A percentile compares a stretch with the other conserved stretches of the same genome.
Conservation (phyloP, 1,140 invertebrate genomes). For the Cyclargus thomasi region DNA sequence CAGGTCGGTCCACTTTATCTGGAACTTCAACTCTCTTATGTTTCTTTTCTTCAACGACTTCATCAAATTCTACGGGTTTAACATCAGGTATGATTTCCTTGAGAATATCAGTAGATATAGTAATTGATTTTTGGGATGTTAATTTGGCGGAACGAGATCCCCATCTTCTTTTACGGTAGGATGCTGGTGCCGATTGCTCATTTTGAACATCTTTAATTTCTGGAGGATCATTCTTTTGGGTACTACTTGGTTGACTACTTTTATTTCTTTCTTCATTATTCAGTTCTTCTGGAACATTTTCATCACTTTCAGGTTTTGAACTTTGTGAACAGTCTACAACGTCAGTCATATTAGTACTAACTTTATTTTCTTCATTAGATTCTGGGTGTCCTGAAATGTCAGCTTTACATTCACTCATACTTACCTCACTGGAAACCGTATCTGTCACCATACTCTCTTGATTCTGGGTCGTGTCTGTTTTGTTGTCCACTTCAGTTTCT, state of each 20-base stretch:
- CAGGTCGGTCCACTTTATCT: conserved; percentile 57
- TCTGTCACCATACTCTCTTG: conserved; percentile 19
- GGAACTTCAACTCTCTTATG: conserved; percentile 46
- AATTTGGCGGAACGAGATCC: conserved; percentile 61
- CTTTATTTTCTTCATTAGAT: conserved; percentile 40
- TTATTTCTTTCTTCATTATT: conserved; percentile 26
- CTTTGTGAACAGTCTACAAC: conserved; percentile 56
- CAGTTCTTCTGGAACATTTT: conserved; percentile 21
- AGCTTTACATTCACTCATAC: conserved; percentile 56
- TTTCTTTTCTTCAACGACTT: conserved; percentile 73
- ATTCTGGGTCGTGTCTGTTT: conserved; percentile 8
- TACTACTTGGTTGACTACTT: conserved; percentile 27
- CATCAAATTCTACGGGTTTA: conserved; percentile 68
- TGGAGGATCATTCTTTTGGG: conserved; percentile 24
- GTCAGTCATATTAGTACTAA: conserved; percentile 59
- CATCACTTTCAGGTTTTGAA: conserved; percentile 29
- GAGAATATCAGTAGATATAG: conserved; percentile 77
- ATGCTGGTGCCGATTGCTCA: conserved; percentile 42
- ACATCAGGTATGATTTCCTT: conserved; percentile 78
- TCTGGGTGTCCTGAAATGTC: conserved; percentile 42
- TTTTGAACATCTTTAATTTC: conserved; percentile 35
- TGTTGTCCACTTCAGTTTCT: conserved; percentile 21
- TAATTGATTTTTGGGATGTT: conserved; percentile 70
- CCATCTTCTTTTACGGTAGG: conserved; percentile 65
- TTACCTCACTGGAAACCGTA: conserved; percentile 48